These are phyloP conservation scores for Saguinus imperator DNA, from an alignment of 2,113 vertebrate species.

Conservation along the genomic window DNA sequence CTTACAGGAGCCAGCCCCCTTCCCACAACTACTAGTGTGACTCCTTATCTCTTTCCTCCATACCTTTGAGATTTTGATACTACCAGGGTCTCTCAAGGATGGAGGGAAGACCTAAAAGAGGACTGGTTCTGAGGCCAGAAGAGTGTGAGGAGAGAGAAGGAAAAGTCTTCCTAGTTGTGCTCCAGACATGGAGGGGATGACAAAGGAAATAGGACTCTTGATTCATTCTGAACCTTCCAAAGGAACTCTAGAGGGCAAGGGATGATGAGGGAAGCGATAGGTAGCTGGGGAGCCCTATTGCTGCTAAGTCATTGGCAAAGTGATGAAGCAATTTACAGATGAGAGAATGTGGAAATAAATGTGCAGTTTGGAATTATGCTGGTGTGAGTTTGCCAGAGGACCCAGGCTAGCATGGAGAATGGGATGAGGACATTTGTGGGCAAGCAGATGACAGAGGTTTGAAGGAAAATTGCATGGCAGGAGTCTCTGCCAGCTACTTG, in stretches of 20 bases:
- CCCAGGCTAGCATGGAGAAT: not conserved
- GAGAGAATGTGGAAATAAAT: not conserved
- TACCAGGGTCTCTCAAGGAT: not conserved
- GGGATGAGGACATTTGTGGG: not conserved
- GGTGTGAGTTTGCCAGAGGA: not conserved
- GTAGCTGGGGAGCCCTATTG: not conserved
- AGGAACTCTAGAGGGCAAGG: not conserved
- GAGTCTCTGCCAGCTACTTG: conserved; percentile 32
- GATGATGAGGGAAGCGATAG: not conserved
- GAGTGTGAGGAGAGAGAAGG: not conserved
- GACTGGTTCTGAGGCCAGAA: not conserved
- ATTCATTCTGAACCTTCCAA: not conserved
- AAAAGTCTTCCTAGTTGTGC: not conserved
- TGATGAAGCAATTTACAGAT: not conserved
- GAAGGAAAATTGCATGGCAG: conserved; percentile 2
- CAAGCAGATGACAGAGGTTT: conserved; percentile 23
- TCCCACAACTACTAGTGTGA: not conserved
- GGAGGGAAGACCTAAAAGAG: not conserved
- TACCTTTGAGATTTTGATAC: not conserved
- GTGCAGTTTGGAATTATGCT: not conserved
- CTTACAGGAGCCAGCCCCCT: not conserved
- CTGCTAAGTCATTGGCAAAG: not conserved
- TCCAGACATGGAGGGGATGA: not conserved
- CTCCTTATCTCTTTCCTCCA: not conserved
- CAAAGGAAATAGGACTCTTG: not conserved